Evolutionary conservation across 2,113 vertebrate species (phyloP).

Genomic region (Ptilorrhoa leucosticta): DNA sequence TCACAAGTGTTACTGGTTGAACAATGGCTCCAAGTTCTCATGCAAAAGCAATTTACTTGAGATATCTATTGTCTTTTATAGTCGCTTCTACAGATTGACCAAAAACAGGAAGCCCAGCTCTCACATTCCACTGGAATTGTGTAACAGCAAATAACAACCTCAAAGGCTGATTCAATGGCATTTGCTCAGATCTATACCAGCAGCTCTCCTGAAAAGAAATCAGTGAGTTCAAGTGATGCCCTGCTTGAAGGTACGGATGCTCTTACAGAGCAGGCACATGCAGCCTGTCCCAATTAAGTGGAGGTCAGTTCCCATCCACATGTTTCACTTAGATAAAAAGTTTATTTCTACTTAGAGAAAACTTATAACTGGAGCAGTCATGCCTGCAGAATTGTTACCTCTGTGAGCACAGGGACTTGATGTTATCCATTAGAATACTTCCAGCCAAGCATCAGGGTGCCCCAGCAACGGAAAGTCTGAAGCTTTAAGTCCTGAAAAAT

Average conservation of each 20-base stretch:
- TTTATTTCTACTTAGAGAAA: background rate
- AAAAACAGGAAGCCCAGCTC: slow-evolving; percentile 59
- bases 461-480: background rate
- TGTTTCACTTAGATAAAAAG: too few relatives aligned
- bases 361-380: background rate
- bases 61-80: slow-evolving; percentile 20
- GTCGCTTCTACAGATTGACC: slow-evolving; percentile 32
- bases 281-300: background rate
- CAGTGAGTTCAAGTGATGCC: background rate
- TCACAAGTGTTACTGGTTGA: slow-evolving; percentile 20
- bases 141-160: slow-evolving; percentile 55
- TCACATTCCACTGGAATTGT: slow-evolving; percentile 60
- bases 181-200: background rate
- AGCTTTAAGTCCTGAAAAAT: background rate
- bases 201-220: background rate
- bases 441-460: background rate
- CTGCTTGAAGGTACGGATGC: background rate
- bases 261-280: background rate
- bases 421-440: background rate
- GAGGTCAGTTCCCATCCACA: background rate
- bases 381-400: background rate
- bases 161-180: background rate
- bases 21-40: background rate
- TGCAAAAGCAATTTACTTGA: slow-evolving; percentile 22
- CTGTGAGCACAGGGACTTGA: background rate